Conservation (phyloP, 2,113 vertebrate genomes). For the Psittacula cyanocephala region DNA sequence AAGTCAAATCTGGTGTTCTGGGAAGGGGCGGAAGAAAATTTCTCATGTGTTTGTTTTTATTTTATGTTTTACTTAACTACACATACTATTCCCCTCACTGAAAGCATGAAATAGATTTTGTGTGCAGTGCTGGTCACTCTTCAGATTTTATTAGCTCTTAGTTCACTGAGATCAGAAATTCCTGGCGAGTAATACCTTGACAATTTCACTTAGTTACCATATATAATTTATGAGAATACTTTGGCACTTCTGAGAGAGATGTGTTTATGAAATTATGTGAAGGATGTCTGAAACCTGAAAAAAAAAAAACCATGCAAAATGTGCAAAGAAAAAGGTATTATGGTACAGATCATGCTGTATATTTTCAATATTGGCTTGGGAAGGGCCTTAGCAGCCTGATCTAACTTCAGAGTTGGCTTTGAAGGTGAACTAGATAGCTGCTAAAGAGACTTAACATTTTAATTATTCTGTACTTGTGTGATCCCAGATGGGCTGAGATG, state of each 20-base stretch:
- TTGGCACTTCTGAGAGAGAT: not conserved
- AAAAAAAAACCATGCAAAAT: not conserved
- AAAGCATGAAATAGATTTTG: not conserved
- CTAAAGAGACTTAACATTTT: not conserved
- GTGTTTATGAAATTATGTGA: not conserved
- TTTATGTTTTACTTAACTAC: not conserved
- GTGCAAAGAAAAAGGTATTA: not conserved
- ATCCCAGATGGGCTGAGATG: not conserved
- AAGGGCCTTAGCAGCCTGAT: not conserved
- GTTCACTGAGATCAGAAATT: not conserved
- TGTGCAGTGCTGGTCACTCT: not conserved
- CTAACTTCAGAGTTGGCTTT: not conserved
- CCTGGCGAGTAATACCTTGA: not conserved
- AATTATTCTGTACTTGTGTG: not conserved
- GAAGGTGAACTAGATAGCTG: not conserved
- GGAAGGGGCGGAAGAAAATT: not conserved
- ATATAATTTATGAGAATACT: not conserved
- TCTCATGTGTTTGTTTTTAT: not conserved
- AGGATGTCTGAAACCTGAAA: not conserved
- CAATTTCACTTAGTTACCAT: not conserved
- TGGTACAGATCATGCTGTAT: rapidly evolving
- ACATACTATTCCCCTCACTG: not conserved
- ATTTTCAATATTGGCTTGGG: not conserved
- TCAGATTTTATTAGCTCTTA: not conserved
- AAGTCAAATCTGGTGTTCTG: not conserved